Conservation (phyloP, 2,797 vertebrate genomes). For the Pantherophis alleghaniensis region DNA sequence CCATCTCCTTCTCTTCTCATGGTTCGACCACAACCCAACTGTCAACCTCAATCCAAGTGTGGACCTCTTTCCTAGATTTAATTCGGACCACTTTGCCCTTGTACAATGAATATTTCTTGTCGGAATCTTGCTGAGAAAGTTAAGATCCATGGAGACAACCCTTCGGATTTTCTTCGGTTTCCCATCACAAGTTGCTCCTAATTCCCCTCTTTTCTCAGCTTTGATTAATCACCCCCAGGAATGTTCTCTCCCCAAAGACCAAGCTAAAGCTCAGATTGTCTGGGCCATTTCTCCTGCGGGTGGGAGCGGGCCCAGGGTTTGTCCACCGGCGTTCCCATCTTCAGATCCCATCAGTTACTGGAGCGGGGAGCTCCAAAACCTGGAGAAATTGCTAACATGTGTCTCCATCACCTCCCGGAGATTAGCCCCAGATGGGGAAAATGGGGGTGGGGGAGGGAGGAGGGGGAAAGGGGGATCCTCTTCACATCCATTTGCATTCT, state of each 20-base stretch:
- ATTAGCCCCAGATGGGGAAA: slow-evolving; percentile 68
- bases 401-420: slow-evolving; percentile 58
- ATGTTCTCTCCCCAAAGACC: not conserved
- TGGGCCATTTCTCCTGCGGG: slow-evolving; percentile 1
- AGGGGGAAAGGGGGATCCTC: not conserved
- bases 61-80: not conserved
- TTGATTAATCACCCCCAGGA: not conserved
- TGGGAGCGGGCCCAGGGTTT: not conserved
- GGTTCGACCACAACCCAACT: not conserved
- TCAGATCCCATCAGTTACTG: slow-evolving; percentile 30
- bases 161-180: not conserved
- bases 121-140: not conserved
- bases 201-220: accelerated
- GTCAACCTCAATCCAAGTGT: not conserved
- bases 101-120: no score
- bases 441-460: slow-evolving; percentile 14
- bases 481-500: slow-evolving; percentile 53
- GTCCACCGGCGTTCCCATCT: slow-evolving; percentile 20
- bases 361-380: slow-evolving; percentile 60
- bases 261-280: not conserved
- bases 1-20: not conserved
- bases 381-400: slow-evolving; percentile 68
- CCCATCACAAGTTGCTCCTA: not conserved
- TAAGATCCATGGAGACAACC: accelerated
- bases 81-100: not conserved